These are phyloP conservation scores for Acestrorhynchus altus DNA, from an alignment of 2,797 vertebrate genomes.

Conservation along the genomic window DNA sequence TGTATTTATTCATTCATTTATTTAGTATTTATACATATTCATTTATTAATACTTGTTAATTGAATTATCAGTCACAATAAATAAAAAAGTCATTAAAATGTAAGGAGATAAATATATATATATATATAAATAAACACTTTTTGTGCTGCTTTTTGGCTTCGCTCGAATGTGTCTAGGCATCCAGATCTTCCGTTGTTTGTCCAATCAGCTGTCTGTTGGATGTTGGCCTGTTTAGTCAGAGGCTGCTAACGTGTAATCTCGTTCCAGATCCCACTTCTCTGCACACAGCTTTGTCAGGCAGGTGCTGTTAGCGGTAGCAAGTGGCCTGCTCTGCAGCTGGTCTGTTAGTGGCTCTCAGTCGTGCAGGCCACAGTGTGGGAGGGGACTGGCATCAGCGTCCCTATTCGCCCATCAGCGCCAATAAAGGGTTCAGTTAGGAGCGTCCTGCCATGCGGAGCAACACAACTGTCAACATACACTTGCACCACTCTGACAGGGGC, in stretches of 20 bases:
- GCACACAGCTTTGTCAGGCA: constrained; percentile 33
- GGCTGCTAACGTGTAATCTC: constrained; percentile 27
- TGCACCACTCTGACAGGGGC: constrained; percentile 48
- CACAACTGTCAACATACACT: constrained; percentile 52
- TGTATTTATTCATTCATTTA: no score
- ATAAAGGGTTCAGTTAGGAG: constrained; percentile 57
- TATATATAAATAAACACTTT: background rate
- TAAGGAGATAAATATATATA: background rate
- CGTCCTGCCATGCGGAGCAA: constrained; percentile 52
- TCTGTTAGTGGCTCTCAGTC: constrained; percentile 50
- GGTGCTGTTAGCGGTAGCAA: constrained; percentile 53
- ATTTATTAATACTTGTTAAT: no score
- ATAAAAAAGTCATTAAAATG: no score
- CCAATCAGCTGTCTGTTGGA: constrained; percentile 33
- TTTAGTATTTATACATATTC: no score
- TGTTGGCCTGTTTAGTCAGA: constrained; percentile 28
- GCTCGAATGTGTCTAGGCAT: background rate
- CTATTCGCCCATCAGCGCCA: constrained; percentile 52
- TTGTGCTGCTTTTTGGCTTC: constrained; percentile 1
- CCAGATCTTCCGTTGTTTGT: constrained; percentile 19
- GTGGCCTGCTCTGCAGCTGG: constrained; percentile 40
- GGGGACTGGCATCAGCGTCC: constrained; percentile 52
- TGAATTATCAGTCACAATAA: background rate
- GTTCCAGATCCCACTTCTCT: constrained; percentile 42
- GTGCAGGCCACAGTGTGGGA: constrained; percentile 47